Evolutionary conservation across 2,797 vertebrate genomes (phyloP).

Genomic region (Zalophus californianus): DNA sequence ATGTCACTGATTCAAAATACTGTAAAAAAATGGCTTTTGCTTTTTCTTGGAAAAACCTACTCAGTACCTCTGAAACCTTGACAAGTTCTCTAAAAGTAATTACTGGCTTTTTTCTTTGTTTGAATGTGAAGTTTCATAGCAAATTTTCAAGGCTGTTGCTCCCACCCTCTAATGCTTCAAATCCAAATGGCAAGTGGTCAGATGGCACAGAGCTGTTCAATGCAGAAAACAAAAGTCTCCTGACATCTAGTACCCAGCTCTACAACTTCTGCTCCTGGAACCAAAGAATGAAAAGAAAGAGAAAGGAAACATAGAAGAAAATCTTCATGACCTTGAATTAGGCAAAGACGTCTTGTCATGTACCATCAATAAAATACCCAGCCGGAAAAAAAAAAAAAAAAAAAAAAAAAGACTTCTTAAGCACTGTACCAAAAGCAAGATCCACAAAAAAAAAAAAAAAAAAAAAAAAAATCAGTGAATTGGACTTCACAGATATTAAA

Average conservation of each 20-base stretch:
- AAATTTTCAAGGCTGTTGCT: background rate
- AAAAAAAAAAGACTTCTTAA: background rate
- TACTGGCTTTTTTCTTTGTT: background rate
- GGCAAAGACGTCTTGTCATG: background rate
- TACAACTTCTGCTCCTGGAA: background rate
- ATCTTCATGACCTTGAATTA: background rate
- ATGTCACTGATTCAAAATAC: slow-evolving; percentile 63
- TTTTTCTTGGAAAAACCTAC: slow-evolving; percentile 58
- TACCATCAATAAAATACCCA: background rate
- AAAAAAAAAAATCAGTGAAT: background rate
- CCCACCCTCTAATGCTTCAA: background rate
- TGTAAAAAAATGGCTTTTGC: slow-evolving; percentile 22
- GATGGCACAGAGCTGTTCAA: background rate
- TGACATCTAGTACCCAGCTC: background rate
- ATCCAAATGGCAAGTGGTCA: slow-evolving; percentile 11
- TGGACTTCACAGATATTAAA: background rate
- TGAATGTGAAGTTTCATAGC: slow-evolving; percentile 38
- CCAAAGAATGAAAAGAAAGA: background rate
- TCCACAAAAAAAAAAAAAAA: background rate
- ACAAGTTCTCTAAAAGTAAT: slow-evolving; percentile 47
- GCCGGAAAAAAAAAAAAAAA: background rate
- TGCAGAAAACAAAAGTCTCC: background rate
- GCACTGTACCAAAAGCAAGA: background rate
- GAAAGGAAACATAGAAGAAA: background rate
- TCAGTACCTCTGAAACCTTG: slow-evolving; percentile 28